phyloP scores from a whole-genome alignment of 2,888 invertebrate species.

The Autographa gamma region DNA sequence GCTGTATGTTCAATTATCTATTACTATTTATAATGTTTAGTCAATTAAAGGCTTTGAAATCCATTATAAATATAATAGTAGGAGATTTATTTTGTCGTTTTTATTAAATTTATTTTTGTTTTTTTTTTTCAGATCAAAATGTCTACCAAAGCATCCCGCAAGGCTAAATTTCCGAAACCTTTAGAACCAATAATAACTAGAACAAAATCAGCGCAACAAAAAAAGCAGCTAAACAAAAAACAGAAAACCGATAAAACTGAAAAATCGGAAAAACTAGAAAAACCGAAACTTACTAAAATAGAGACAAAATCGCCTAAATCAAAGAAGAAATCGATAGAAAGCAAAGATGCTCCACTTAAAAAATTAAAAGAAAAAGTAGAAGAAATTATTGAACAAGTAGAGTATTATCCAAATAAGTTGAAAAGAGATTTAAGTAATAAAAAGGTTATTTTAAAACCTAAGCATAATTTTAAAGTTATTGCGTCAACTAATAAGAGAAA shows the following conservation, averaged over 20 bases:
- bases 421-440: constrained; percentile 64
- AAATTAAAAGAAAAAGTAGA: constrained; percentile 15
- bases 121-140: constrained; percentile 43
- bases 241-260: constrained; percentile 18
- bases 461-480: constrained; percentile 68
- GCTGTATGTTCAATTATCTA: no score
- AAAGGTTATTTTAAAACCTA: constrained; percentile 71
- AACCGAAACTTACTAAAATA: constrained; percentile 43
- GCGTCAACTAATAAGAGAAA: constrained; percentile 75
- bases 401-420: constrained; percentile 72
- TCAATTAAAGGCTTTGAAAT: no score
- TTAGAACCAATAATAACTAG: constrained; percentile 69
- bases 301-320: constrained; percentile 43
- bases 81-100: no score
- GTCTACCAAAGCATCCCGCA: constrained; percentile 44
- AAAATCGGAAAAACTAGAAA: constrained; percentile 14
- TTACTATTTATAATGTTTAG: no score
- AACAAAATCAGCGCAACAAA: constrained; percentile 67
- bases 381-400: constrained; percentile 47
- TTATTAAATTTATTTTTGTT: not conserved
- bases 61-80: no score
- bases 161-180: constrained; percentile 19
- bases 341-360: constrained; percentile 42
- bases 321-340: constrained; percentile 23
- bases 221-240: constrained; percentile 46